Conservation (phyloP, 30 jellyfish, hydroid and myxozoan genomes). For the Aurelia coerulea region DNA sequence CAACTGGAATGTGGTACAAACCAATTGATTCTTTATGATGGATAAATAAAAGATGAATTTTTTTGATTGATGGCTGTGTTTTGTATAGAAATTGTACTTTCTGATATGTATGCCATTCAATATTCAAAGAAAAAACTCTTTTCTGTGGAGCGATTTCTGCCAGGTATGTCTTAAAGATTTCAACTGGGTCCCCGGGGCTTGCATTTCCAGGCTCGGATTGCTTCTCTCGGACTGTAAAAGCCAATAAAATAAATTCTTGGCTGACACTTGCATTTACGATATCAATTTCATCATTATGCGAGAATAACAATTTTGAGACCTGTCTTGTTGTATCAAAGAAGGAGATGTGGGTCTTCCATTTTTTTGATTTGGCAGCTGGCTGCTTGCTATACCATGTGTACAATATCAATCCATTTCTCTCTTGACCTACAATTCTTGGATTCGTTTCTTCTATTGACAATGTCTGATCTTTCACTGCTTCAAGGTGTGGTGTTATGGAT, state of each 20-base stretch:
- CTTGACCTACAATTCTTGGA: conserved; percentile 83
- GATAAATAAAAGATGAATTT: conserved; percentile 53
- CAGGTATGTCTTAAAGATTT: conserved; percentile 69
- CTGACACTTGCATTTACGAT: conserved; percentile 81
- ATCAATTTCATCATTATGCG: conserved; percentile 72
- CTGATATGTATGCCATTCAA: conserved; percentile 89
- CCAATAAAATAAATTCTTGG: conserved; percentile 64
- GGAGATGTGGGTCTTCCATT: conserved; percentile 71
- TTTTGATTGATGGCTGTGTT: conserved; percentile 10
- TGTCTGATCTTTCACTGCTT: conserved; percentile 11
- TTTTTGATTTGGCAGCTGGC: background rate
- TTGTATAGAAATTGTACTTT: conserved; percentile 81
- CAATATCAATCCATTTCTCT: conserved; percentile 70
- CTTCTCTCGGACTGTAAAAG: conserved; percentile 73
- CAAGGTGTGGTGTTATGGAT: conserved; percentile 34
- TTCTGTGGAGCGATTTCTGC: conserved; percentile 91
- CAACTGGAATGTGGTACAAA: conserved; percentile 77
- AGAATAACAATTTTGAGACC: conserved; percentile 46
- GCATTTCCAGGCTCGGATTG: conserved; percentile 7
- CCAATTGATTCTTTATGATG: conserved; percentile 89
- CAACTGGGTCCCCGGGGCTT: conserved; percentile 55
- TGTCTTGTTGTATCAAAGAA: conserved; percentile 46
- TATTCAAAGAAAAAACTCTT: conserved; percentile 77
- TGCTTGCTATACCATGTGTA: conserved; percentile 63
- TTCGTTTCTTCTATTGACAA: conserved; percentile 13